Percentiles rank a stretch among this genome's conserved stretches.
phyloP scores from a whole-genome alignment of 2,797 vertebrate species.

The Sebastes matsubarae region DNA sequence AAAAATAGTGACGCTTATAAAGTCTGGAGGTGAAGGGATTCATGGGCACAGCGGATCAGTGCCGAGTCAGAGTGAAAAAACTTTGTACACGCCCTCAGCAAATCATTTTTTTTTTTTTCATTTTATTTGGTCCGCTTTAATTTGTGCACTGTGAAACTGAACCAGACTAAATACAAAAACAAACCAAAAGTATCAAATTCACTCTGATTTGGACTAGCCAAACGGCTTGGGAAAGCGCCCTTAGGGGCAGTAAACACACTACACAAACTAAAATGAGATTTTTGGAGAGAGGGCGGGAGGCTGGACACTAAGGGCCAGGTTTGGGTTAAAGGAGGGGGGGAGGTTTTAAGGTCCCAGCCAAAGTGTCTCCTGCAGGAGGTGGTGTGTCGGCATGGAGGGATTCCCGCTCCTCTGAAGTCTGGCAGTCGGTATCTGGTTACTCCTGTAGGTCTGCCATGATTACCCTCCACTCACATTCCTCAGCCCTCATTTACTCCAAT shows the following conservation, averaged over 20 bases:
- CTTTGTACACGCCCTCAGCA: too few relatives aligned
- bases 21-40: not conserved
- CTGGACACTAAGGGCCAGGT: constrained; percentile 23
- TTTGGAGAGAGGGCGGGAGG: not conserved
- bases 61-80: not conserved
- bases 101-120: too few relatives aligned
- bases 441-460: constrained; percentile 75
- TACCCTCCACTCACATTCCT: constrained; percentile 78
- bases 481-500: constrained; percentile 79
- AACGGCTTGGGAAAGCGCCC: not conserved
- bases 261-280: not conserved
- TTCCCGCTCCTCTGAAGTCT: constrained; percentile 78
- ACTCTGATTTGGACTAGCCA: not conserved
- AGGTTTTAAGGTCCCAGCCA: constrained; percentile 55
- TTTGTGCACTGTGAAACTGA: not conserved
- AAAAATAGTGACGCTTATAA: not conserved
- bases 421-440: constrained; percentile 73
- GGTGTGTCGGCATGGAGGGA: constrained; percentile 62
- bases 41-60: not conserved
- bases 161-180: not conserved
- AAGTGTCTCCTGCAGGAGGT: constrained; percentile 69
- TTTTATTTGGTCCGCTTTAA: too few relatives aligned
- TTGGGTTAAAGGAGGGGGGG: constrained; percentile 28
- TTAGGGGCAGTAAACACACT: not conserved
- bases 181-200: not conserved